Evolutionary conservation across 2,888 invertebrate species (phyloP), one percentile per base, ranked within the genome.

Genomic region (Heliothis peltigera): DNA sequence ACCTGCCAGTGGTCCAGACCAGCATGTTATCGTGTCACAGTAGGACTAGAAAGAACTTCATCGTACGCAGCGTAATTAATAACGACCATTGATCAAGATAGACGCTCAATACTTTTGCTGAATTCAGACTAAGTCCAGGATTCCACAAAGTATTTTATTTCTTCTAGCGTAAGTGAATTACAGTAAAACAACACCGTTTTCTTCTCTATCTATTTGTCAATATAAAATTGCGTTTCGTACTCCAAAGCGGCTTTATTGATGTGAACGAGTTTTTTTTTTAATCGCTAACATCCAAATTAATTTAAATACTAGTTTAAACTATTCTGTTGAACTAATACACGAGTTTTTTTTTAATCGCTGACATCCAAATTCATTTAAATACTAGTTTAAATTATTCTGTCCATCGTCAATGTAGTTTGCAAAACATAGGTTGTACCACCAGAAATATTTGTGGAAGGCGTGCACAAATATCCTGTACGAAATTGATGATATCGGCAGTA

Each of bases 1-100:
- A 72, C 25, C 66, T 53, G 52, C 52, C 52, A 64, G 42, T 72
- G 47, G 35, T 48, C 71, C 72, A 65, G 66, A 67, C 52, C 64
- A 53, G 66, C 72, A 67, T 72, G 66, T 18, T 64, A 43, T 48
- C 25, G 17, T 48, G 39, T 64, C 66, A 53, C 52, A 48, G 52
- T 67, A 67, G 72, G 64, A 17, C 5, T 65, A 70, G 44, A 62
- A 62, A 49, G 42, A 7, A 44, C 5, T 35, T 43, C 52, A 66
- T 64, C 12, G 6, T 71, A 19, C 21, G 46, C 32, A 32, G 17
- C 19, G 10, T 69, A 44, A 42, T 49, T 69, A 44, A 32, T 61
- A 10, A 21, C 12, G 8, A 44, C 6, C n/a, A 7, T 44, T 25
- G 8, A 32, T 19, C 15, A n/a, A 8, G 8, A 39, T 3, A 46